Conservation (phyloP, 2,888 invertebrate species). For the Petrolisthes manimaculis region DNA sequence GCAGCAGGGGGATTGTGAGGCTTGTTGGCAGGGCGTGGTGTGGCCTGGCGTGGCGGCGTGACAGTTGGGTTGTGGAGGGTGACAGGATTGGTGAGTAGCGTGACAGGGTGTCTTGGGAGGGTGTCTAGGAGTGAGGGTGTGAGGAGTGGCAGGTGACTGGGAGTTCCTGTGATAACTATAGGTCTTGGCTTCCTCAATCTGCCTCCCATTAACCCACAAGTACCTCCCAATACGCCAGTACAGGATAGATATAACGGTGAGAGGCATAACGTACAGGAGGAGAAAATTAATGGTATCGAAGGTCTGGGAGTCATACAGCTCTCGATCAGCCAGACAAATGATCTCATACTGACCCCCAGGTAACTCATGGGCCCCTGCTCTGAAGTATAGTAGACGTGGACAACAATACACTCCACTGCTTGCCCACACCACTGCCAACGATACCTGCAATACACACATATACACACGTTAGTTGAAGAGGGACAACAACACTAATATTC, state of each 20-base stretch:
- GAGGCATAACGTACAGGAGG: constrained; percentile 84
- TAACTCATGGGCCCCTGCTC: constrained; percentile 78
- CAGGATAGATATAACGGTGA: constrained; percentile 81
- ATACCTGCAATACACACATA: constrained; percentile 75
- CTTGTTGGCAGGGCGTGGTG: not conserved
- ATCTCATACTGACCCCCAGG: constrained; percentile 76
- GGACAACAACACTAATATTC: constrained; percentile 3
- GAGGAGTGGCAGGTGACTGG: constrained; percentile 2
- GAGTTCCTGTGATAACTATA: not conserved
- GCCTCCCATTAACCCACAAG: constrained; percentile 77
- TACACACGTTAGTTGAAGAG: too few species aligned
- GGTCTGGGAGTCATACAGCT: constrained; percentile 82
- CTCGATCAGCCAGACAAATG: constrained; percentile 81
- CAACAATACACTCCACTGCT: constrained; percentile 85
- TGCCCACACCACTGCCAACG: constrained; percentile 85
- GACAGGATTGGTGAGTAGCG: not conserved
- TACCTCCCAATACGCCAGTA: constrained; percentile 88
- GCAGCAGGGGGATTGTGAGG: constrained; percentile 35
- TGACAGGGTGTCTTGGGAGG: not conserved
- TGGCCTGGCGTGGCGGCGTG: not conserved
- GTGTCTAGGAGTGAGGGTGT: not conserved
- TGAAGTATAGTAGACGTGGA: constrained; percentile 86
- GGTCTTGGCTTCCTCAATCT: constrained; percentile 43
- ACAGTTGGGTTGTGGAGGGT: constrained; percentile 10
- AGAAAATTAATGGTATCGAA: constrained; percentile 87